Base-by-base conservation (phyloP, 2,113 vertebrate species). In the Stictonetta naevosa region DNA sequence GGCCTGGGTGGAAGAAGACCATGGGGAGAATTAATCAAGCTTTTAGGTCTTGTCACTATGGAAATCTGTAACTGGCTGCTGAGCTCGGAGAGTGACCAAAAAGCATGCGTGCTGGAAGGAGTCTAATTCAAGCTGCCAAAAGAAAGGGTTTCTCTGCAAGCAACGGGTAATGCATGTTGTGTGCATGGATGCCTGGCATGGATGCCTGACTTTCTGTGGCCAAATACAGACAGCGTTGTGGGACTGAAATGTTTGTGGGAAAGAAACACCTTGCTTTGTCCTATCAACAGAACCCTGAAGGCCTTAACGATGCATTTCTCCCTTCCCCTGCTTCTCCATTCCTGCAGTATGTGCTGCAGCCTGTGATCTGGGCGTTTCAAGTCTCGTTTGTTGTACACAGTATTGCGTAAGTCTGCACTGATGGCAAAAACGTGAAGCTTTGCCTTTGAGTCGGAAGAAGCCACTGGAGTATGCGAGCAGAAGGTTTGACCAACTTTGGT, bases 1-100 rank as follows among this genome's bases (percentile, higher is more conserved):
- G 93, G 99, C 99, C 58, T 99, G 99, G 99, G 98, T 99, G 62
- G 99, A 99, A 96, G 99, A 99, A 95, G 99, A 99, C 94, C 97
- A 97, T 19, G 98, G 98, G 62, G 98, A 99, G 82, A 99, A 98
- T 92, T 99, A 98, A 98, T 98, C 96, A 77, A 97, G 94, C 79
- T 93, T 66, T 85, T 67, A 38, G 59, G 77, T n/a, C 42, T 71
- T 36, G 73, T 94, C 83, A 33, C 85, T 74, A 55, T 89, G 73
- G 93, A 86, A 72, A 83, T 76, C 64, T 72, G 21, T 46, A 26
- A 62, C 62, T 88, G 92, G 90, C 84, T 97, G 91, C 75, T 21
- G 92, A 96, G 97, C 95, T 97, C 93, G 38, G 93, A 93, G 90
- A 88, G 93, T 92, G 93, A 96, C 97, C 95, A 66, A 95, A 95